Evolutionary conservation across 2,113 vertebrate genomes (phyloP).

Genomic region (Himantopus leucocephalus): DNA sequence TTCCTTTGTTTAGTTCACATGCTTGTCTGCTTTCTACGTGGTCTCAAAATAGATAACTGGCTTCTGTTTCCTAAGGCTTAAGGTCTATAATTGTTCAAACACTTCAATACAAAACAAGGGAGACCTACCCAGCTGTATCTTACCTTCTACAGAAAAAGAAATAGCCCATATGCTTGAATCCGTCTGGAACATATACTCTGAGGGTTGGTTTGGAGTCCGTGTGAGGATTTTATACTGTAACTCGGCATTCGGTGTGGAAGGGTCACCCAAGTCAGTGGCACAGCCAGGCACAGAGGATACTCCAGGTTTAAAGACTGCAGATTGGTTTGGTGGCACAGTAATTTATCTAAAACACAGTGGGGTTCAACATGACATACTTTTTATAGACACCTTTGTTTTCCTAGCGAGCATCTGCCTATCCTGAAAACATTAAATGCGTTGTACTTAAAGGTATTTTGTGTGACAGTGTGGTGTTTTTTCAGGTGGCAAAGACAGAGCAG

Average conservation of each 20-base stretch:
- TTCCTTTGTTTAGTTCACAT: background rate
- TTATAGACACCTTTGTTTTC: background rate
- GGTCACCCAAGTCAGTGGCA: slow-evolving; percentile 73
- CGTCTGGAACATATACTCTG: slow-evolving; percentile 76
- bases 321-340: background rate
- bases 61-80: background rate
- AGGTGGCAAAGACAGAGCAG: background rate
- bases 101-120: background rate
- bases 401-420: background rate
- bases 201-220: slow-evolving; percentile 76
- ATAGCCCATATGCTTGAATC: slow-evolving; percentile 72
- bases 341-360: background rate
- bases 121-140: background rate
- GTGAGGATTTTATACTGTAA: slow-evolving; percentile 73
- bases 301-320: slow-evolving; percentile 14
- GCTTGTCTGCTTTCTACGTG: background rate
- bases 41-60: background rate
- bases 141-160: slow-evolving; percentile 80
- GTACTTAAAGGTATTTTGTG: background rate
- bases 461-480: background rate
- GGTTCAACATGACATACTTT: background rate
- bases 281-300: slow-evolving; percentile 79
- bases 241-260: slow-evolving; percentile 69
- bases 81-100: background rate
- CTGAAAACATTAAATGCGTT: background rate